A percentile compares a stretch with the other conserved stretches of the same genome.
These are phyloP conservation scores for Propithecus coquereli DNA, from an alignment of 2,113 vertebrate genomes.

Conservation along the genomic window DNA sequence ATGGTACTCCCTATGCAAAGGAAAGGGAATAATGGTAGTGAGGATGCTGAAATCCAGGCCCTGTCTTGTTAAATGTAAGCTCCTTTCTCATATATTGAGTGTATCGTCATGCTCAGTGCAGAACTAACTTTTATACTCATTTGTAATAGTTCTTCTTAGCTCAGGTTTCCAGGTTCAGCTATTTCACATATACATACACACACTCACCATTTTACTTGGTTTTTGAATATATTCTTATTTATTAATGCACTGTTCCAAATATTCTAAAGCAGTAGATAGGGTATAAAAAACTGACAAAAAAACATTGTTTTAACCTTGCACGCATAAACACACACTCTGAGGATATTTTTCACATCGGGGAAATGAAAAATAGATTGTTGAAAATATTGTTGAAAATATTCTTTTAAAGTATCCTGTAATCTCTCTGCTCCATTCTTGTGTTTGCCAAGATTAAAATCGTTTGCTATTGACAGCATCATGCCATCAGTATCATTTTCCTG, in stretches of 20 bases:
- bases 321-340: neutral
- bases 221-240: constrained; percentile 31
- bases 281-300: neutral
- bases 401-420: constrained; percentile 3
- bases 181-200: neutral
- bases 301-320: neutral
- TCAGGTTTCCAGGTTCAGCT: neutral
- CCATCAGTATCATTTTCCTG: constrained; percentile 48
- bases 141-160: neutral
- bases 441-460: constrained; percentile 40
- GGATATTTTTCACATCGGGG: constrained; percentile 23
- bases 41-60: neutral
- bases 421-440: neutral
- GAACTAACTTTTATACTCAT: neutral
- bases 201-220: neutral
- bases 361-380: constrained; percentile 33
- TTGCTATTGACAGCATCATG: constrained; percentile 2
- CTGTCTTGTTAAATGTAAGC: neutral
- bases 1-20: neutral
- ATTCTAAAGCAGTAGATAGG: neutral
- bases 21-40: neutral
- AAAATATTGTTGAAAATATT: constrained; percentile 25
- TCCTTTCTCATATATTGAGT: neutral
- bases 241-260: neutral
- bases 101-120: neutral